Base-by-base conservation (phyloP, 2,888 invertebrate species). In the Drosophila sordidula region DNA sequence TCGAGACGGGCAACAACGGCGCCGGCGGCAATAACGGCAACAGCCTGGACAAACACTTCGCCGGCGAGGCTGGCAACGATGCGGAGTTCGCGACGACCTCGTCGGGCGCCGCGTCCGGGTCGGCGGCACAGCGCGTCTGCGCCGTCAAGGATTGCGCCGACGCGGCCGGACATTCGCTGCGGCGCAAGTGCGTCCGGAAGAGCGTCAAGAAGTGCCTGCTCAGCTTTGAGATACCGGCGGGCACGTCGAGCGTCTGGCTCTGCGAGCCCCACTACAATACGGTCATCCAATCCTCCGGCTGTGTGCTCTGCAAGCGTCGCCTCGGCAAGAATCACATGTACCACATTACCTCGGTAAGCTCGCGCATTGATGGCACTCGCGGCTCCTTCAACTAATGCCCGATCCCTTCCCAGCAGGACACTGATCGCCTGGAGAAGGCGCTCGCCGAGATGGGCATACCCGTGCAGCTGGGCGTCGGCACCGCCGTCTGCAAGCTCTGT, bases 401-500 rank as follows among this genome's bases (percentile, higher is more conserved):
- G 25, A 34, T 3, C 2, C 3, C 26, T 39, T 22, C 80, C 2
- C 89, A 94, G 94, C 91, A 94, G 94, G 94, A 94, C 67, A 93
- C 93, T 73, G 83, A 90, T 76, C 93, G 94, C 0, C 66, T 95
- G 81, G 94, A 94, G 89, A 93, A 94, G 54, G 90, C 93, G 4
- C 93, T 97, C 11, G 90, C 92, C 11, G 93, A 93, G 38, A 95
- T 95, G 75, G 94, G 95, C 2, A 93, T 97, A 52, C 96, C 96
- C 0, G 95, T 96, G 12, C 93, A 93, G 81, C 93, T 97, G 83
- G 91, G 93, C 1, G 90, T 95, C 80, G 95, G 95, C 66, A 95
- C 95, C 0, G 96, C 96, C 52, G 95, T 97, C 44, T 97, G 97
- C 92, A 97, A 97, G 92, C 92, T 95, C 25, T 97, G 97, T 86